Evolutionary conservation across 2,113 vertebrate species (phyloP).

Genomic region (Phalacrocorax aristotelis): DNA sequence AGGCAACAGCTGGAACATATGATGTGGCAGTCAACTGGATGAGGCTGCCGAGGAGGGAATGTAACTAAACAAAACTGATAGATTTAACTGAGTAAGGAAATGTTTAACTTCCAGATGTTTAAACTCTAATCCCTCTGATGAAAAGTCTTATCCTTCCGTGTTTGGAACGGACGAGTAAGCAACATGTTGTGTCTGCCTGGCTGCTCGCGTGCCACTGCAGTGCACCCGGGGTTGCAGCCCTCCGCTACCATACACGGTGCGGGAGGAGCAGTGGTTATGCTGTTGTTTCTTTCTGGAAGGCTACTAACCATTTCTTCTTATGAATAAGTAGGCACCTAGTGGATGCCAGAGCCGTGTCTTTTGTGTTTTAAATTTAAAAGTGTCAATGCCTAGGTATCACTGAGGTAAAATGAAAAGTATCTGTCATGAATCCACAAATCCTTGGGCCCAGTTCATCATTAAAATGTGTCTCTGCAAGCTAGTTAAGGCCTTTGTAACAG

Average conservation of each 20-base stretch:
- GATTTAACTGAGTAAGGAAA: slow-evolving; percentile 13
- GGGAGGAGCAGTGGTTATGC: neutral
- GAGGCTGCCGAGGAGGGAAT: neutral
- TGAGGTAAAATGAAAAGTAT: neutral
- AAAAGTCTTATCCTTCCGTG: neutral
- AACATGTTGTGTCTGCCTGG: neutral
- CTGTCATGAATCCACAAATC: neutral
- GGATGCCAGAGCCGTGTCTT: neutral
- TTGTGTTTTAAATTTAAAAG: neutral
- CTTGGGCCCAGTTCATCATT: neutral
- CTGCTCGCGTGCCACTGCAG: neutral
- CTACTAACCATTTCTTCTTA: neutral
- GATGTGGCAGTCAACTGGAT: neutral
- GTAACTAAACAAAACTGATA: neutral
- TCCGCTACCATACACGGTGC: accelerated
- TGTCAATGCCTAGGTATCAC: neutral
- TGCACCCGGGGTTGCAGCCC: neutral
- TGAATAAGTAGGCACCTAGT: neutral
- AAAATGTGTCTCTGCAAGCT: neutral
- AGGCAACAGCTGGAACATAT: neutral
- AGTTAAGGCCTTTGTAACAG: neutral
- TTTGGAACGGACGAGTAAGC: neutral
- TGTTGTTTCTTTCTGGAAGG: neutral
- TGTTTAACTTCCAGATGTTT: slow-evolving; percentile 40
- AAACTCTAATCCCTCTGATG: neutral